Evolutionary conservation across 2,888 invertebrate species (phyloP).

Genomic region (Cylindroiulus punctatus): DNA sequence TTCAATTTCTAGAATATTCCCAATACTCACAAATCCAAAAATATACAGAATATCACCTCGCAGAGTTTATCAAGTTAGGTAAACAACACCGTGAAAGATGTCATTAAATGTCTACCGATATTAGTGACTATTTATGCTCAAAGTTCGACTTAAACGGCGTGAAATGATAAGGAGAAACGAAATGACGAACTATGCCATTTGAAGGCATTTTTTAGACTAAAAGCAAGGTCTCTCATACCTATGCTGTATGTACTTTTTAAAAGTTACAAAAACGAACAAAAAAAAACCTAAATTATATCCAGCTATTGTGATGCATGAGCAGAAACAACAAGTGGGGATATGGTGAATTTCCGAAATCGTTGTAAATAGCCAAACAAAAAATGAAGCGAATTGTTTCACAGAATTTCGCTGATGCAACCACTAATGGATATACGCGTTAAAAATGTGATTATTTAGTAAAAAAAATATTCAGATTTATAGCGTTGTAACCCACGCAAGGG

Average conservation of each 20-base stretch:
- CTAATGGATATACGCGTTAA: constrained; percentile 43
- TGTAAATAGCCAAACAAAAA: background rate
- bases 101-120: background rate
- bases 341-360: constrained; percentile 28
- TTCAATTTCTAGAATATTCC: too few relatives aligned
- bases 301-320: background rate
- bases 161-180: background rate
- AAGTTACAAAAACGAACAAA: background rate
- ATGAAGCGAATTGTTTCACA: background rate
- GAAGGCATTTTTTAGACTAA: background rate
- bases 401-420: background rate
- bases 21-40: too few relatives aligned
- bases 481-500: constrained; percentile 18
- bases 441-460: constrained; percentile 14
- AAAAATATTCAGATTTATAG: background rate
- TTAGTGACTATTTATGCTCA: background rate
- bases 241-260: background rate
- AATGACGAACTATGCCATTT: background rate
- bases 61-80: background rate
- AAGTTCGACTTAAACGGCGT: background rate
- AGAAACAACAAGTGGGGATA: constrained; percentile 12
- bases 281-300: background rate
- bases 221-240: background rate
- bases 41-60: too few relatives aligned
- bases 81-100: background rate